Evolutionary conservation across 1,140 invertebrate species (phyloP).

Genomic region (Homarus americanus): DNA sequence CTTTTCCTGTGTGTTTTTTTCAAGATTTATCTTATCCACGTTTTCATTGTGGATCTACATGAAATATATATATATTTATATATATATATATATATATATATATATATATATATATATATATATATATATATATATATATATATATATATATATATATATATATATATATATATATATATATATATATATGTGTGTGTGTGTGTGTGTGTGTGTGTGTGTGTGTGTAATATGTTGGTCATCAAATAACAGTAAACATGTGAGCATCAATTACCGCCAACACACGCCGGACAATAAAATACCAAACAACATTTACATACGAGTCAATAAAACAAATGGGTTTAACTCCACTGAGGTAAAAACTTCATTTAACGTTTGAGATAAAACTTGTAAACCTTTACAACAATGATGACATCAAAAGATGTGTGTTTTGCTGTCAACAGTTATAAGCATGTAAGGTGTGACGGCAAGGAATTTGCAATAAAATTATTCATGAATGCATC

Average conservation of each 20-base stretch:
- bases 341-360: not conserved
- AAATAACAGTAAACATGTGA: not conserved
- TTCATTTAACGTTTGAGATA: not conserved
- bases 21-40: too few relatives aligned
- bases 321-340: not conserved
- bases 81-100: conserved; percentile 41
- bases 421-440: too few relatives aligned
- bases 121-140: conserved; percentile 47
- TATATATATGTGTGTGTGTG: not conserved
- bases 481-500: too few relatives aligned
- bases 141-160: conserved; percentile 51
- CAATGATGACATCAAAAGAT: too few relatives aligned
- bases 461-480: too few relatives aligned
- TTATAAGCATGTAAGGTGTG: too few relatives aligned
- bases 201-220: conserved; percentile 2
- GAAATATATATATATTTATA: conserved; percentile 31
- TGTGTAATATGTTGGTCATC: not conserved
- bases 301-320: not conserved
- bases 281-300: not conserved
- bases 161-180: conserved; percentile 47
- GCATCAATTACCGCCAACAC: not conserved
- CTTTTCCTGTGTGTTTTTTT: too few relatives aligned
- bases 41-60: too few relatives aligned
- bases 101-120: conserved; percentile 33
- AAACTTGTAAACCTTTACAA: too few relatives aligned